Evolutionary conservation across 2,888 invertebrate genomes (phyloP).

Genomic region (Cantharis flavilabris): DNA sequence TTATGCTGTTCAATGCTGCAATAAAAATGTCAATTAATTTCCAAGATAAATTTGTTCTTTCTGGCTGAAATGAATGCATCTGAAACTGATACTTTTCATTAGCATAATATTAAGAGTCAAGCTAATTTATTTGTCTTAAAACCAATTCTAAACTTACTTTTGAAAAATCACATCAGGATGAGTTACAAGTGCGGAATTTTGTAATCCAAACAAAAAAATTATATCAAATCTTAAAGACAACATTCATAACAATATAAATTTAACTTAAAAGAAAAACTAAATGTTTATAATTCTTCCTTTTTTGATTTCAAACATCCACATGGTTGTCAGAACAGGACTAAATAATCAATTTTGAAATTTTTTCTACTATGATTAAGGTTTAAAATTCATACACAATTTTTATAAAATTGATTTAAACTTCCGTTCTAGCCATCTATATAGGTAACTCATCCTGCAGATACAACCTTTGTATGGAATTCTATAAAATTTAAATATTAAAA

Average conservation of each 20-base stretch:
- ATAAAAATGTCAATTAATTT: slow-evolving; percentile 42
- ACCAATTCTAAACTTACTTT: slow-evolving; percentile 21
- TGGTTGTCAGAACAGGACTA: too few species aligned
- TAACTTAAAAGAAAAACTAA: too few species aligned
- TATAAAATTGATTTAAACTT: too few species aligned
- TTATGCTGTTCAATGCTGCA: slow-evolving; percentile 41
- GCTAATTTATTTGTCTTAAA: slow-evolving; percentile 3
- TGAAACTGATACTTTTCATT: slow-evolving; percentile 26
- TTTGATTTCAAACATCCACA: background rate
- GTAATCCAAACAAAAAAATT: background rate
- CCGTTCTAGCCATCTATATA: background rate
- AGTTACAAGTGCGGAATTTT: background rate
- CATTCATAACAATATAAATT: too few species aligned
- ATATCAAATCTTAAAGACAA: background rate
- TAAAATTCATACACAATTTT: too few species aligned
- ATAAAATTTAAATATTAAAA: background rate
- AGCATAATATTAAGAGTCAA: slow-evolving; percentile 10
- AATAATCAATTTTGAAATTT: too few species aligned
- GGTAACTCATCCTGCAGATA: background rate
- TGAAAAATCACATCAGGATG: background rate
- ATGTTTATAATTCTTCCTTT: too few species aligned
- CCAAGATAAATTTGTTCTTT: slow-evolving; percentile 32
- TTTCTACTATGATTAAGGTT: too few species aligned
- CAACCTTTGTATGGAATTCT: background rate
- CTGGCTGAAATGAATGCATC: slow-evolving; percentile 46